Evolutionary conservation across 2,797 vertebrate species (phyloP).

Genomic region (Balearica regulorum): DNA sequence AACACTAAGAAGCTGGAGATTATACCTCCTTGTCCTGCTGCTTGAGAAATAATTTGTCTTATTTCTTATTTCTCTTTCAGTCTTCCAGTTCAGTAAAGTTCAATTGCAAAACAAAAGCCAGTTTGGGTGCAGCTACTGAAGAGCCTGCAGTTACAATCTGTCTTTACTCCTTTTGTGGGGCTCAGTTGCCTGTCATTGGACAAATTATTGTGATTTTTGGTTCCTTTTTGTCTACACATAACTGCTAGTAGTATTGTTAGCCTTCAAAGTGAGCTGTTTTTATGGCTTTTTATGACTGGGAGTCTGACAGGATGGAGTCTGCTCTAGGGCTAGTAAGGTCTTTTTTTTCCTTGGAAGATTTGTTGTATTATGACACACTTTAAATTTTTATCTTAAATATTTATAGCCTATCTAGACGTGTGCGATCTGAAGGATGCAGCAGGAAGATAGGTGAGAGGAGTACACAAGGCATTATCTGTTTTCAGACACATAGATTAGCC

Average conservation of each 20-base stretch:
- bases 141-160: conserved; percentile 13
- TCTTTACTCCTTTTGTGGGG: conserved; percentile 6
- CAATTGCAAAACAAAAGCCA: conserved; percentile 1
- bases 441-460: not conserved
- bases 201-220: conserved; percentile 36
- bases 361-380: conserved; percentile 7
- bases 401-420: not conserved
- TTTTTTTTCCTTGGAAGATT: not conserved
- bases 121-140: not conserved
- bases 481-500: not conserved
- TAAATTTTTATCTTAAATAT: conserved; percentile 53
- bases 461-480: not conserved
- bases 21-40: not conserved
- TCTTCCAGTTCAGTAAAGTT: not conserved
- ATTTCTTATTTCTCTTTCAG: not conserved
- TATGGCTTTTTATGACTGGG: not conserved
- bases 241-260: not conserved
- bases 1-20: not conserved
- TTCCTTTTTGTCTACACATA: conserved; percentile 22
- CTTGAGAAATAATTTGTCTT: not conserved
- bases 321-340: not conserved
- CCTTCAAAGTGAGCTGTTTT: conserved; percentile 28
- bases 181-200: conserved; percentile 31
- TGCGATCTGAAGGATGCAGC: not conserved
- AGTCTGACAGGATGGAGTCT: conserved; percentile 22